These are phyloP conservation scores for Neomorphus geoffroyi DNA, from an alignment of 2,797 vertebrate species.

Conservation along the genomic window DNA sequence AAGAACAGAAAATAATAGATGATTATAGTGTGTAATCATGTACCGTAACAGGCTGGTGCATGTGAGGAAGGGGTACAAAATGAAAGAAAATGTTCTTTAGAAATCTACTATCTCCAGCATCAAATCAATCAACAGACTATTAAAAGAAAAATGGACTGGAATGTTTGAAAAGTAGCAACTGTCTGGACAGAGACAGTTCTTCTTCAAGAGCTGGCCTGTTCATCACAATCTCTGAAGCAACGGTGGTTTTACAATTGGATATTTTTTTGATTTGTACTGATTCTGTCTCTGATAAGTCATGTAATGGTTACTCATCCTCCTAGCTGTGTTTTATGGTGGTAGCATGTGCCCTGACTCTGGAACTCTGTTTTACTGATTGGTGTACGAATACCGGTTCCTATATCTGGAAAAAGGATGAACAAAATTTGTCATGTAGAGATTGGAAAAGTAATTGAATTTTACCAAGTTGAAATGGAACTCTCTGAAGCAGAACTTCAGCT, in stretches of 20 bases:
- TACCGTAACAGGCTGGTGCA: rapidly evolving
- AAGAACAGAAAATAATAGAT: neutral
- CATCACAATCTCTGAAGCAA: neutral
- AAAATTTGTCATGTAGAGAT: neutral
- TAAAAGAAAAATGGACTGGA: neutral
- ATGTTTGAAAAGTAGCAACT: neutral
- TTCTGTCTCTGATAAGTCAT: neutral
- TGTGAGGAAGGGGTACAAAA: neutral
- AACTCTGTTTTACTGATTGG: neutral
- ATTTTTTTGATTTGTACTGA: slow-evolving; percentile 7
- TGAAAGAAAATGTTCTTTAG: neutral
- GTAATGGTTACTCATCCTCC: neutral
- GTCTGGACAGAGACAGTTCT: neutral
- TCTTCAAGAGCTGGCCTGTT: neutral
- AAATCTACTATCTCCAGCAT: neutral
- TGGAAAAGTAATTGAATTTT: slow-evolving; percentile 20
- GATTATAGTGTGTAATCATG: neutral
- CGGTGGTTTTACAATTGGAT: neutral
- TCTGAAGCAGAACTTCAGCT: neutral
- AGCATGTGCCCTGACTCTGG: neutral
- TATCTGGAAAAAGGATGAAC: neutral
- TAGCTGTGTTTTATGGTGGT: neutral
- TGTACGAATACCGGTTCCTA: neutral
- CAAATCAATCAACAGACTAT: neutral
- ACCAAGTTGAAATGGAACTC: neutral